Conservation (phyloP, 1,140 invertebrate species). For the Bombus waltoni region DNA sequence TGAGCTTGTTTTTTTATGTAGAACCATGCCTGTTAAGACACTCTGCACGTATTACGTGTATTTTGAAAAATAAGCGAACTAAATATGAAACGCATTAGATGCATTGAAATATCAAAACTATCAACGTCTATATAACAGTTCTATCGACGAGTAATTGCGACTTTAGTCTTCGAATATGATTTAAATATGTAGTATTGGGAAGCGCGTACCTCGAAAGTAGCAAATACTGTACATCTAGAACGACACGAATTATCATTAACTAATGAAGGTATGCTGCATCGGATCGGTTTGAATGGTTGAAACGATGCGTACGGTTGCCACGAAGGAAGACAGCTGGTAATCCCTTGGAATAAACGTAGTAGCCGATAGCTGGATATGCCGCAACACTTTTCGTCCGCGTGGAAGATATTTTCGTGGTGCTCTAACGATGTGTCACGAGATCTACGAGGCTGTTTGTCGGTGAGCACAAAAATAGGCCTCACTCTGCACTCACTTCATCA, state of each 20-base stretch:
- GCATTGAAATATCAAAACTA: no score
- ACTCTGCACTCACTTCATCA: slow-evolving; percentile 79
- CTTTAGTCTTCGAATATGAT: no score
- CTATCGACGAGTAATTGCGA: no score
- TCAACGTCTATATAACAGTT: no score
- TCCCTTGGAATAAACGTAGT: slow-evolving; percentile 53
- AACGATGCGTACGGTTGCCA: no score
- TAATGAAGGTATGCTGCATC: neutral
- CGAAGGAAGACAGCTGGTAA: neutral
- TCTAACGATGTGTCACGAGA: slow-evolving; percentile 76
- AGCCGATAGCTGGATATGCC: slow-evolving; percentile 36
- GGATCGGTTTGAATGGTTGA: neutral
- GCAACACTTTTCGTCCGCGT: slow-evolving; percentile 39
- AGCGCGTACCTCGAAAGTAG: no score
- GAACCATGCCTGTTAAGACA: no score
- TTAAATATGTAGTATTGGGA: no score
- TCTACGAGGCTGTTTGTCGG: slow-evolving; percentile 78
- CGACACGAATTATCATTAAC: neutral
- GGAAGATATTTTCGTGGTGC: slow-evolving; percentile 68
- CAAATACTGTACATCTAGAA: neutral
- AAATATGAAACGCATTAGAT: no score
- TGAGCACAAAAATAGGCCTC: slow-evolving; percentile 78
- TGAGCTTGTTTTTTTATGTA: no score
- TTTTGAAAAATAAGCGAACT: no score
- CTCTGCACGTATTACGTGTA: no score